phyloP scores from a whole-genome alignment of 2,888 invertebrate genomes.

The Kryphioiulus occultus region DNA sequence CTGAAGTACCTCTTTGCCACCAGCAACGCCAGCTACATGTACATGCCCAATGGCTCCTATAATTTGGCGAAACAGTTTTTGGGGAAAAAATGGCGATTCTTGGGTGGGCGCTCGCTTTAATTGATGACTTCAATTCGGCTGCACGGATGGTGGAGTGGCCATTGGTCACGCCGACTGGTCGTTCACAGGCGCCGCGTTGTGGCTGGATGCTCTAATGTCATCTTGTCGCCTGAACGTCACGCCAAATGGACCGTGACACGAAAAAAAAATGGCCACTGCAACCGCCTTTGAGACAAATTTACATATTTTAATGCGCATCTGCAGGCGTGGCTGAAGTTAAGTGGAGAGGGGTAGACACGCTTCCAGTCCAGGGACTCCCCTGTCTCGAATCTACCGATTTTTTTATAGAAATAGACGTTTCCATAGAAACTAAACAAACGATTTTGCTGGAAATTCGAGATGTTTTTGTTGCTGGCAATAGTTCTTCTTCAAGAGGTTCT shows the following conservation, averaged over 20 bases:
- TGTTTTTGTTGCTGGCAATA: neutral
- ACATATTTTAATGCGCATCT: neutral
- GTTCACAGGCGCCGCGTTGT: constrained; percentile 45
- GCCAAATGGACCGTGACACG: neutral
- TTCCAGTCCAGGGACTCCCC: neutral
- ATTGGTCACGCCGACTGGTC: constrained; percentile 43
- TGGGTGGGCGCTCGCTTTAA: constrained; percentile 42
- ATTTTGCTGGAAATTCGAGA: neutral
- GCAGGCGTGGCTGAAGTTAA: neutral
- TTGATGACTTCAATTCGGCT: constrained; percentile 43
- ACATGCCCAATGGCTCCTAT: neutral
- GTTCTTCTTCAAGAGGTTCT: too few species aligned
- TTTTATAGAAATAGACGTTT: neutral
- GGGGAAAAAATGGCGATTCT: neutral
- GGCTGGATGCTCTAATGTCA: constrained; percentile 39
- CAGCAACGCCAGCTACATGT: neutral
- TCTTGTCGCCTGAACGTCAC: neutral
- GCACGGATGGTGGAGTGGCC: constrained; percentile 40
- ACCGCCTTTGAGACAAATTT: neutral
- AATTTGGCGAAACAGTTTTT: neutral
- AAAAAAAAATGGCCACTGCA: neutral
- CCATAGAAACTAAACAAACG: neutral
- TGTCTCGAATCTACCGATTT: too few species aligned
- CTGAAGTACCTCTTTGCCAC: neutral
- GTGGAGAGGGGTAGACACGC: neutral